Evolutionary conservation across 2,888 invertebrate genomes (phyloP).

Genomic region (Diaphora mendica): DNA sequence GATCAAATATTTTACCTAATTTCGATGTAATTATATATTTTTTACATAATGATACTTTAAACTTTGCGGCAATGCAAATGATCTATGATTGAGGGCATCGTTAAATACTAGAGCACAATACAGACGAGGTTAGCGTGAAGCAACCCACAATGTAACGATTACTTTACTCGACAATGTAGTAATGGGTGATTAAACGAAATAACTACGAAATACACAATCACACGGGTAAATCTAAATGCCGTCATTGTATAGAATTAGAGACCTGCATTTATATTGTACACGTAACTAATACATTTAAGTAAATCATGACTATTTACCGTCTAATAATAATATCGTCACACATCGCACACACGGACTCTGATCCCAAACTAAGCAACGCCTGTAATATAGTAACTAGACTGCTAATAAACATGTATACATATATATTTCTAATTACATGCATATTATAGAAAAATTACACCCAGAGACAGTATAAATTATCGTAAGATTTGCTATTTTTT

Average conservation of each 20-base stretch:
- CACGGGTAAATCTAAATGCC: neutral
- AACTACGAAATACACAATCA: neutral
- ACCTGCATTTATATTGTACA: neutral
- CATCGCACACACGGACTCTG: too few relatives aligned
- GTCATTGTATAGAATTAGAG: constrained; percentile 2
- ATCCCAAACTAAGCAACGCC: too few relatives aligned
- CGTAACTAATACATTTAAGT: neutral
- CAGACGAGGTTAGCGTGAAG: neutral
- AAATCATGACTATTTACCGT: neutral
- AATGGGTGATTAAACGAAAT: neutral
- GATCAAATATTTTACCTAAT: neutral
- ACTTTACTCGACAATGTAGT: neutral
- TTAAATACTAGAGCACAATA: neutral
- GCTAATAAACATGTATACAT: too few relatives aligned
- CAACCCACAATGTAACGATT: neutral
- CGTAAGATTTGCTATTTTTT: too few relatives aligned
- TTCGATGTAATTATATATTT: neutral
- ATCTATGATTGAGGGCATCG: neutral
- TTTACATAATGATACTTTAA: neutral
- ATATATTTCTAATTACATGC: too few relatives aligned
- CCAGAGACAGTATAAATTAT: too few relatives aligned
- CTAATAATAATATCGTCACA: too few relatives aligned
- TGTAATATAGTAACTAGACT: too few relatives aligned
- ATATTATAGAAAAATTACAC: too few relatives aligned
- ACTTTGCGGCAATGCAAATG: neutral